Evolutionary conservation across 2,888 invertebrate genomes (phyloP), one percentile per base, ranked within the genome.

Genomic region (Acleris holmiana): DNA sequence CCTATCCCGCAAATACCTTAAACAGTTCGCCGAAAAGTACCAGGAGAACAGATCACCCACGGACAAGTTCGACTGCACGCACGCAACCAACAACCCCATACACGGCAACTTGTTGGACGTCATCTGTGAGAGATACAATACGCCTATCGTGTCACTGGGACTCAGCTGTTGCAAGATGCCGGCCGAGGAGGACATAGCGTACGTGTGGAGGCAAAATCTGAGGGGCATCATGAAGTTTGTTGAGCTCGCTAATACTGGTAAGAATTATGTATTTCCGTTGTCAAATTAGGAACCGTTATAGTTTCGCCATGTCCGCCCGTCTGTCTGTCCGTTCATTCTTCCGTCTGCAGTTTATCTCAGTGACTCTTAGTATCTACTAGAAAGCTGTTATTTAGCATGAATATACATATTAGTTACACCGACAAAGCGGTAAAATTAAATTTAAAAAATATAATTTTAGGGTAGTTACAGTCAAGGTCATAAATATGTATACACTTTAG

Each of bases 121-220:
- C 59, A 79, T 97, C 17, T 94, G 93, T 69, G 93, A 94, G 29
- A 92, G 94, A 74, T 96, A 94, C 73, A 91, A 94, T 58, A 92
- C 94, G 1, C 95, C 96, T 0, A 89, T 96, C 79, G 90, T 96
- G 55, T 95, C 96, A 0, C 93, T 95, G 4, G 96, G 96, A 18
- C 83, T 98, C 25, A 95, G 95, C 61, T 98, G 98, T 76, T 98
- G 98, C 79, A 96, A 96, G 73, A 97, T 96, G 94, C 98, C 98
- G 0, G 76, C 83, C 0, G 92, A 94, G n/a, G 84, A 79, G 0
- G 93, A 94, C 53, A 93, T 97, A n/a, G 95, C 94, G 0, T 92
- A 92, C 69, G 93, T 96, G 8, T 97, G 97, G 97, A 93, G 95
- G 71, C 94, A 95, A 66, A 95, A 95, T 76, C 77, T 96, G 57